These are phyloP conservation scores for Microcebus ravelobensis DNA, from an alignment of 2,113 vertebrate genomes.

Conservation along the genomic window DNA sequence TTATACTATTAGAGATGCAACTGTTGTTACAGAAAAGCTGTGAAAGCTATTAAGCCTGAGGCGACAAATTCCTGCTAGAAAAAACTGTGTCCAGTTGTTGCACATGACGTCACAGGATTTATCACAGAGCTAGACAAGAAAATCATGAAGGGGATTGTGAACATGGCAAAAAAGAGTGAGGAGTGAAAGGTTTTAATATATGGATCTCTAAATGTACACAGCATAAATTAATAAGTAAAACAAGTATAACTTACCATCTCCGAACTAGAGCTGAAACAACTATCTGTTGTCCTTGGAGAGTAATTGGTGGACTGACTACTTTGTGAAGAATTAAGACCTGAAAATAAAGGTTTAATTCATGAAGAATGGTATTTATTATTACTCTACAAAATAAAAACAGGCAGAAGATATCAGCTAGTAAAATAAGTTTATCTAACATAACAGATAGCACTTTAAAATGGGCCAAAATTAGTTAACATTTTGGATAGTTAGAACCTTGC, in stretches of 20 bases:
- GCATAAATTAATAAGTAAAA: background rate
- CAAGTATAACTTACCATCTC: slow-evolving; percentile 82
- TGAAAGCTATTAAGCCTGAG: background rate
- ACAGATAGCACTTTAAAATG: background rate
- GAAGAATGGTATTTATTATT: background rate
- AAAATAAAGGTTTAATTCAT: slow-evolving; percentile 64
- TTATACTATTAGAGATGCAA: background rate
- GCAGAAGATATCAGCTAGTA: background rate
- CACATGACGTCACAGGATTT: background rate
- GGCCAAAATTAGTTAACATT: background rate
- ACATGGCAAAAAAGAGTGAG: background rate
- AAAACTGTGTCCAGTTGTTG: background rate
- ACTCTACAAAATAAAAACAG: background rate
- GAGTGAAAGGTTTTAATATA: background rate
- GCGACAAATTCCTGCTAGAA: background rate
- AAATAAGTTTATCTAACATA: background rate
- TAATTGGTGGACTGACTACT: slow-evolving; percentile 80
- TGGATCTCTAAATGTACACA: background rate
- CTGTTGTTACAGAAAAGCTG: background rate
- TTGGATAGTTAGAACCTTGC: background rate
- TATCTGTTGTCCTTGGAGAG: slow-evolving; percentile 81
- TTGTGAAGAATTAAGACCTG: slow-evolving; percentile 70
- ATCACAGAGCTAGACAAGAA: background rate
- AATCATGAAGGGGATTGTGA: background rate
- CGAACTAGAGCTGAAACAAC: slow-evolving; percentile 84